Conservation (phyloP, 92 coral and sea anemone species). For the Paragorgia papillata region DNA sequence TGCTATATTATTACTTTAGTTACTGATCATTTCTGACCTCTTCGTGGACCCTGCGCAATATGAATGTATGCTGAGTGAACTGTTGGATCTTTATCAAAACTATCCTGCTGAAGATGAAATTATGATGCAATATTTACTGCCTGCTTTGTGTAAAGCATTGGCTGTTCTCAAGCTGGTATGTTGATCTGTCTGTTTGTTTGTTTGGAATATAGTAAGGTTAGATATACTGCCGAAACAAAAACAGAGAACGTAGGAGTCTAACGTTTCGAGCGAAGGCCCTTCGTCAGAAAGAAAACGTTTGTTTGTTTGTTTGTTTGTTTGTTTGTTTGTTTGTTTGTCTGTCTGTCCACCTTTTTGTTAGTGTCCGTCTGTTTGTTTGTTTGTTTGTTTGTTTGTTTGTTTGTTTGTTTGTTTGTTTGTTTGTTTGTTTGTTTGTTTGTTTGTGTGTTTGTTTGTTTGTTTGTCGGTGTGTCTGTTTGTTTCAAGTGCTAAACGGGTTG, state of each 20-base stretch:
- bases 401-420: too few species aligned
- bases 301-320: not conserved
- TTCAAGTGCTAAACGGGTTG: too few species aligned
- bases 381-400: not conserved
- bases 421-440: too few species aligned
- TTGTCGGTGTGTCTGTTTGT: too few species aligned
- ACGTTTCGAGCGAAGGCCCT: too few species aligned
- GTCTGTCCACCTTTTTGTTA: too few species aligned
- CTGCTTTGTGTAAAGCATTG: conserved; percentile 85
- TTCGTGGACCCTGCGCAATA: conserved; percentile 85
- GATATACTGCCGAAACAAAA: too few species aligned
- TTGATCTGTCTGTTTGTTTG: not conserved
- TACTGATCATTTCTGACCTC: conserved; percentile 89
- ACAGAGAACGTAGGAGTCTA: too few species aligned
- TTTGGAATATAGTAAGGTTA: too few species aligned
- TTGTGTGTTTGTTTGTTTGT: too few species aligned
- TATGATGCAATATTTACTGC: conserved; percentile 80
- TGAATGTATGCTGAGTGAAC: conserved; percentile 85
- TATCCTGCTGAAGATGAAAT: conserved; percentile 90
- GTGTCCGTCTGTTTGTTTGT: too few species aligned
- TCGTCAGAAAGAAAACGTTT: too few species aligned
- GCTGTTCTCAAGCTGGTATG: conserved; percentile 92
- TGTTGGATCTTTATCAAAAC: conserved; percentile 86
- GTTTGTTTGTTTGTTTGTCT: not conserved
- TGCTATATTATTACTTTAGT: conserved; percentile 49